phyloP scores from a whole-genome alignment of 2,888 invertebrate species.

The Drosophila subquinaria region DNA sequence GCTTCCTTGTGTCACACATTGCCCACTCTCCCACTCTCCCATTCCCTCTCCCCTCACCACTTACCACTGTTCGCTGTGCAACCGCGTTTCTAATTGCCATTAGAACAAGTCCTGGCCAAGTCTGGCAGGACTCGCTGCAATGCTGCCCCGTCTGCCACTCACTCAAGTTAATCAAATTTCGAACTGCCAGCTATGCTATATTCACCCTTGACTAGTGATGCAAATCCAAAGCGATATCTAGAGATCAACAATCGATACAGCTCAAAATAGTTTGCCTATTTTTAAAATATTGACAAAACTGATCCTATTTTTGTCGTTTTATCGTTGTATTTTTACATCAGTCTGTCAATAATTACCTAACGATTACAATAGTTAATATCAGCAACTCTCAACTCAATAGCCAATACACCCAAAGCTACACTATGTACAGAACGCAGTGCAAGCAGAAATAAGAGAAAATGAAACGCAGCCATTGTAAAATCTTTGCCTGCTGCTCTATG shows the following conservation, averaged over 20 bases:
- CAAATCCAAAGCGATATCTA: too few relatives aligned
- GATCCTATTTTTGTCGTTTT: too few relatives aligned
- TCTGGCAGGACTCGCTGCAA: slow-evolving; percentile 12
- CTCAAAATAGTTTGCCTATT: too few relatives aligned
- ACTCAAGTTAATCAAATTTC: slow-evolving; percentile 35
- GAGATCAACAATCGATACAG: too few relatives aligned
- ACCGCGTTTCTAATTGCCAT: slow-evolving; percentile 62
- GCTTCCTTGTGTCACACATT: slow-evolving; percentile 43
- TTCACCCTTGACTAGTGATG: not conserved
- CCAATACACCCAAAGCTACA: slow-evolving; percentile 10
- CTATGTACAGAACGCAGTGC: slow-evolving; percentile 1
- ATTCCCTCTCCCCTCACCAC: not conserved
- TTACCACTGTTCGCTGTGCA: slow-evolving; percentile 6
- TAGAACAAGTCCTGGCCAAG: slow-evolving; percentile 19
- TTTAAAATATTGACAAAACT: too few relatives aligned
- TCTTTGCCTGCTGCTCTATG: slow-evolving; percentile 48
- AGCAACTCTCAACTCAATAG: too few relatives aligned
- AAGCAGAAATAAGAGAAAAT: slow-evolving; percentile 4
- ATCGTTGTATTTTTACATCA: too few relatives aligned
- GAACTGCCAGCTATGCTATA: slow-evolving; percentile 9
- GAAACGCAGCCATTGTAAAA: slow-evolving; percentile 46
- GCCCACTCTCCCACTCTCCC: not conserved
- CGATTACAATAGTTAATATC: not conserved
- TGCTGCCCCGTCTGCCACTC: not conserved
- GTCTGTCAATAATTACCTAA: not conserved